Base-by-base conservation (phyloP, 2,113 vertebrate species). In the Cephalophus harveyi region DNA sequence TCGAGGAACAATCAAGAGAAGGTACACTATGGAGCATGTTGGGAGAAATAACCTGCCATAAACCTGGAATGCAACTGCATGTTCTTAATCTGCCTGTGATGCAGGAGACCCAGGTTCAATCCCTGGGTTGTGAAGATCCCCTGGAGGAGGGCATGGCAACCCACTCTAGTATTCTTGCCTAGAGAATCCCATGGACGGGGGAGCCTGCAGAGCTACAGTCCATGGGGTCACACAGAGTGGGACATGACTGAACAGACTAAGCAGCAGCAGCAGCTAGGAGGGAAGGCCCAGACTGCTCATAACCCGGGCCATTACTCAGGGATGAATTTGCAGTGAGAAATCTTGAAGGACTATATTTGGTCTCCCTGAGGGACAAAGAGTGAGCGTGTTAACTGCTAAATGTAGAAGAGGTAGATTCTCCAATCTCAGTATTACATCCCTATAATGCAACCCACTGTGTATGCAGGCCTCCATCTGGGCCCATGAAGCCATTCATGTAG, bases 201-300 rank as follows among this genome's bases (percentile, higher is more conserved):
- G 67, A 74, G 21, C 67, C n/a, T 74, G 19, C n/a, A 12, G 64
- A 9, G 64, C 64, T 71, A 36, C 9, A 36, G 64, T 36, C n/a
- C 19, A 21, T 23, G 64, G 19, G n/a, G 64, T 71, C 64, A 71
- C n/a, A 36, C n/a, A 71, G 67, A 74, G 67, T 74, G 67, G 67
- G 67, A 40, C 36, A 40, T 0, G 2, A 74, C n/a, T 74, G 36
- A 74, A 40, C n/a, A 0, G 1, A 40, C 21, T 40, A 40, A 12
- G n/a, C 67, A 71, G n/a, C 67, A 40, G 10, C 67, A 74, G 67
- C n/a, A 71, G 57, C 23, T 33, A 46, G 23, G 30, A 91, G 6
- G 5, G 13, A 36, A 36, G 48, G 7, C 10, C 33, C 33, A 12
- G 15, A 21, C 7, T 30, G 9, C 43, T 84, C 10, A 60, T 30